A percentile compares a stretch with the other conserved stretches of the same genome.
phyloP scores from a whole-genome alignment of 2,888 invertebrate species.

The Xestia rhomboidea region DNA sequence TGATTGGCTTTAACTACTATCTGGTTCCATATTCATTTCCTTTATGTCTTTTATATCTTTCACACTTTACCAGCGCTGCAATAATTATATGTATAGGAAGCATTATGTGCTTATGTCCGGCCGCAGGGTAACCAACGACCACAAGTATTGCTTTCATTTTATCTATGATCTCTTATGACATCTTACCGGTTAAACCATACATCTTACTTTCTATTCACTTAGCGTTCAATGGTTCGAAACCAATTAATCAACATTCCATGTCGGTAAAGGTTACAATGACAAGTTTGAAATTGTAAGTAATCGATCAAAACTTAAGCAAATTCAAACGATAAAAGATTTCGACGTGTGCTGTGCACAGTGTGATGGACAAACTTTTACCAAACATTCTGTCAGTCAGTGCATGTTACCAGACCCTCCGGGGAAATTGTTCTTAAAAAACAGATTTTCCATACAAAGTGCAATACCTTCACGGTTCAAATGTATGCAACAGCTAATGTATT shows the following conservation, averaged over 20 bases:
- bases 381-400: neutral
- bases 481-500: neutral
- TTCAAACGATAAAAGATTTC: neutral
- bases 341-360: neutral
- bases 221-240: conserved; percentile 51
- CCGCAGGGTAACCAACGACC: conserved; percentile 68
- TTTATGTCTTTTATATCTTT: conserved; percentile 15
- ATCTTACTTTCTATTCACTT: conserved; percentile 78
- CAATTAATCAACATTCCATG: conserved; percentile 61
- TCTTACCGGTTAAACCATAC: conserved; percentile 72
- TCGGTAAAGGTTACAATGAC: conserved; percentile 46
- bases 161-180: conserved; percentile 78
- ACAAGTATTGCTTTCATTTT: conserved; percentile 78
- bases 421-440: neutral
- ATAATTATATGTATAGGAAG: conserved; percentile 61
- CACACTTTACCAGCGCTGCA: conserved; percentile 9
- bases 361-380: neutral
- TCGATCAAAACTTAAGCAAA: conserved; percentile 1
- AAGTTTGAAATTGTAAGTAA: conserved; percentile 28
- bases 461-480: neutral
- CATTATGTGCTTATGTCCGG: conserved; percentile 64
- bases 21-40: conserved; percentile 21
- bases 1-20: conserved; percentile 37
- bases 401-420: neutral
- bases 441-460: neutral